Evolutionary conservation across 2,113 vertebrate species (phyloP), one percentile per base, ranked within the genome.

Genomic region (Pseudopipra pipra): DNA sequence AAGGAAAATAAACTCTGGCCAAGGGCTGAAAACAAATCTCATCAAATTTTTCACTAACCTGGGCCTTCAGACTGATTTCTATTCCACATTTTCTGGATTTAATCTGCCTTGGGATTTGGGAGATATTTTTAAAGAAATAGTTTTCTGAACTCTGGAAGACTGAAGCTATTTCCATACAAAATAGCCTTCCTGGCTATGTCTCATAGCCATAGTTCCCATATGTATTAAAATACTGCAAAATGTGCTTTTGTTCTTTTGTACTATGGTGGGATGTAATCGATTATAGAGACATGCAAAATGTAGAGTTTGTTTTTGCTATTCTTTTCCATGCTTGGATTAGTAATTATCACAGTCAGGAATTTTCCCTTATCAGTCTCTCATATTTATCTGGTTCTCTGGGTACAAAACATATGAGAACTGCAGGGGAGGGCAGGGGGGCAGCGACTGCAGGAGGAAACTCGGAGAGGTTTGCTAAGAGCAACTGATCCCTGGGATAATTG

Each of bases 41-140:
- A 6, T 80, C 30, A 39, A 52, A 12, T 41, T 56, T 73, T 61
- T 41, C 33, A 24, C 54, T 85, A 91, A 85, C 31, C n/a, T 43
- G 14, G n/a, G 23, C 66, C 55, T 93, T 90, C 89, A 85, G 74
- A 63, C 39, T 90, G 49, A 87, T 73, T 73, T 93, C 75, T 94
- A 73, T 89, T 94, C 68, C 78, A 90, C 22, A 8, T 80, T 79
- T 89, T 84, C 78, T 90, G 18, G 24, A 89, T 79, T 85, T 91
- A 95, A 47, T 89, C 33, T 91, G 51, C 61, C 7, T 65, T 77
- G 82, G 65, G 87, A 79, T 83, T 88, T 88, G 52, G 43, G 75
- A 93, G 68, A 51, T 79, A 82, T 95, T 96, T 91, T 89, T 61
- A 79, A 93, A 95, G 90, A 79, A 87, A 87, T 89, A 58, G 31